Base-by-base conservation (phyloP, 2,888 invertebrate genomes). In the Leucania comma region DNA sequence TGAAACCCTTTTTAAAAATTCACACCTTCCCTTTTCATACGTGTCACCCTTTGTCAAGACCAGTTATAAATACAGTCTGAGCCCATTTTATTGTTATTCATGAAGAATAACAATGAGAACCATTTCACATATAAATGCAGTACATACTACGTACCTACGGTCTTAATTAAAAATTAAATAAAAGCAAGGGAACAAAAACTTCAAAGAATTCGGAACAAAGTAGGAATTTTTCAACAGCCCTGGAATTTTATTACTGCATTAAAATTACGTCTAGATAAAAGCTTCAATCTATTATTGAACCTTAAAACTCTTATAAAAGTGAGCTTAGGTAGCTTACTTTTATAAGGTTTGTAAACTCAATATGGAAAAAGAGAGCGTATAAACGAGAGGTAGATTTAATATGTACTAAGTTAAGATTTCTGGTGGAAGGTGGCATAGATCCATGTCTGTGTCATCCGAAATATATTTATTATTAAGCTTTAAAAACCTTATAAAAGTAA, bases 1-100 rank as follows among this genome's bases (percentile, higher is more conserved):
- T 76, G 59, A 80, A 82, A 77, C 77, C 80, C 77, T 86, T 86
- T 77, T 86, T 29, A 82, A 72, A 81, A 82, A 86, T 86, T 86
- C 78, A 79, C 82, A 83, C 85, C 80, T 82, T 72, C 72, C 77
- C 78, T 72, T 84, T 87, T 84, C 83, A 82, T 75, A 78, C 74
- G 72, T 80, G 80, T 74, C 73, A 65, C 75, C 71, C 80, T 85
- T 87, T 84, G 80, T 80, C 67, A 46, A 58, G 70, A 38, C 32
- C 38, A 67, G 59, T 70, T 77, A 77, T 79, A 83, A 86, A 87
- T 83, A 85, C 79, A 85, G 80, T 80, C 80, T 78, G 56, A 75
- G 81, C 60, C 62, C 78, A 80, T 81, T 85, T 79, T 72, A 35
- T 69, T 78, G 35, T 65, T 69, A 63, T 70, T 70, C 53, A 62